Conservation (phyloP, 2,113 vertebrate species). For the Apistogramma diplotaenia region DNA sequence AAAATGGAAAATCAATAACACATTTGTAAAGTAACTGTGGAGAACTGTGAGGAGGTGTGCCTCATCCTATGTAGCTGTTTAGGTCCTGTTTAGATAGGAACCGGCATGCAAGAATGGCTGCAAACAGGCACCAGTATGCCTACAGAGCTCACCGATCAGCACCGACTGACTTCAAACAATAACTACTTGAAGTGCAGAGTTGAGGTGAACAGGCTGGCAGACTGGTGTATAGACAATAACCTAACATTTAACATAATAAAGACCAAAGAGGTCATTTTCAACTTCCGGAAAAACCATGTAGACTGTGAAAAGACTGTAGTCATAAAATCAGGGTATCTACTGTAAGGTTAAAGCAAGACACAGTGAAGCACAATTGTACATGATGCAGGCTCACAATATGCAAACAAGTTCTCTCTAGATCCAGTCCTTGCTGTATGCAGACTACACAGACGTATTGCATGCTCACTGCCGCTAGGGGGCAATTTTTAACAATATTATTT, state of each 20-base stretch:
- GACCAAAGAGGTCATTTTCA: too few species aligned
- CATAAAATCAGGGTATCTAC: neutral
- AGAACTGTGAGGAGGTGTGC: constrained; percentile 46
- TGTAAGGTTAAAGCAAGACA: neutral
- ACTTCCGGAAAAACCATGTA: too few species aligned
- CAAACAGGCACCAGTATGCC: neutral
- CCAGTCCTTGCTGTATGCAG: neutral
- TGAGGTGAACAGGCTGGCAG: too few species aligned
- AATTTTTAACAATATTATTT: neutral
- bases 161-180: too few species aligned
- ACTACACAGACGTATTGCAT: neutral
- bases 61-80: constrained; percentile 71
- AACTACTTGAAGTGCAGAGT: too few species aligned
- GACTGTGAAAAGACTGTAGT: neutral
- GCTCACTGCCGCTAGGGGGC: neutral
- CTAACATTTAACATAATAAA: too few species aligned
- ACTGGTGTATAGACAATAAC: too few species aligned
- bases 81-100: constrained; percentile 77
- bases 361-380: neutral
- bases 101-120: constrained; percentile 89
- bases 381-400: neutral
- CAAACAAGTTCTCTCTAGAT: neutral
- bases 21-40: neutral
- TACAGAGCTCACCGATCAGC: too few species aligned
- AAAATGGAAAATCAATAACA: neutral